These are phyloP conservation scores for Suncus etruscus DNA, from an alignment of 2,113 vertebrate species.

Conservation along the genomic window DNA sequence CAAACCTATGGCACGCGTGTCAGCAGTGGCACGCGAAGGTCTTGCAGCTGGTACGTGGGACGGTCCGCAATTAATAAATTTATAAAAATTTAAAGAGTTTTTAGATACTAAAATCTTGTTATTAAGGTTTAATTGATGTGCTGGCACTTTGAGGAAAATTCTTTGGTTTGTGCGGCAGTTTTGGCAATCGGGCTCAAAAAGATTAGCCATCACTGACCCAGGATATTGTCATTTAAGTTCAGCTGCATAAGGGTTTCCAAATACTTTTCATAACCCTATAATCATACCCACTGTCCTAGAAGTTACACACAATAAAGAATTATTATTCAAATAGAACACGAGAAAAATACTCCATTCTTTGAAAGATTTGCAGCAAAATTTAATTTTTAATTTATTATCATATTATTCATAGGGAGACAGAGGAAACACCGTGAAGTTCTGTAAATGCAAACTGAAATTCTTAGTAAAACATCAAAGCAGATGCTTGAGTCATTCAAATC, in stretches of 20 bases:
- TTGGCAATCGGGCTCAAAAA: no score
- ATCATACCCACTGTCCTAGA: not conserved
- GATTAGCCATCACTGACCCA: no score
- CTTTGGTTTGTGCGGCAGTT: no score
- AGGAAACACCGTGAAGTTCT: conserved; percentile 41
- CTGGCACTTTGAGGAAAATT: no score
- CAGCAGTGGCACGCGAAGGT: no score
- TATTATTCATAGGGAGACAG: not conserved
- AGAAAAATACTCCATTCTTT: not conserved
- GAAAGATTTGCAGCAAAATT: conserved; percentile 36
- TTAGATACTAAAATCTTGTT: no score
- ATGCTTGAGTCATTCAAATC: conserved; percentile 1
- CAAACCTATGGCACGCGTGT: no score
- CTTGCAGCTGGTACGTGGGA: no score
- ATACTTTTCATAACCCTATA: conserved; percentile 24
- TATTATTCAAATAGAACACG: not conserved
- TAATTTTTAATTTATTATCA: conserved; percentile 40
- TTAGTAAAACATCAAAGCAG: conserved; percentile 1
- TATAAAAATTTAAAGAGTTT: no score
- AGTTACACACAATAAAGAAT: not conserved
- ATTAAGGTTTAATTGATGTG: no score
- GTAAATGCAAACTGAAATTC: conserved; percentile 12
- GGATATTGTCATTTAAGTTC: not conserved
- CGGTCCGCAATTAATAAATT: no score
- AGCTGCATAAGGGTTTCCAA: conserved; percentile 30